phyloP scores from a whole-genome alignment of 2,888 invertebrate genomes.

The Spisula solida region DNA sequence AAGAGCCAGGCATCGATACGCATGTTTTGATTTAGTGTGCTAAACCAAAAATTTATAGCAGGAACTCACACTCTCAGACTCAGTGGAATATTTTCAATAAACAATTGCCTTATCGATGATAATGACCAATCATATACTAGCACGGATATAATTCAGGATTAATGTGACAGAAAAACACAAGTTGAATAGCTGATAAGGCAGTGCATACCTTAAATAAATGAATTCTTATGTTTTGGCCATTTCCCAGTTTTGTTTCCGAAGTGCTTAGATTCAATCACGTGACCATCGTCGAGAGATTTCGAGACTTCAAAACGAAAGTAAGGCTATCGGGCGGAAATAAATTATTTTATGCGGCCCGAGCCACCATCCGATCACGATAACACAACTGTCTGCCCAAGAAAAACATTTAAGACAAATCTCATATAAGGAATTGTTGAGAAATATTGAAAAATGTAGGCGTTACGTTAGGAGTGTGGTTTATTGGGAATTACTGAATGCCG shows the following conservation, averaged over 20 bases:
- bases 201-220: neutral
- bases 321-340: neutral
- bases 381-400: too few relatives aligned
- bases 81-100: neutral
- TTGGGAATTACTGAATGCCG: too few relatives aligned
- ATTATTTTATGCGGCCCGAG: neutral
- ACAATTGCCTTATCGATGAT: neutral
- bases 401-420: too few relatives aligned
- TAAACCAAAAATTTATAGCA: neutral
- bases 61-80: neutral
- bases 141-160: neutral
- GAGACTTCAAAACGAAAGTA: conserved; percentile 58
- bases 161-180: neutral
- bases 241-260: conserved; percentile 46
- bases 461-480: too few relatives aligned
- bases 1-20: neutral
- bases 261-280: conserved; percentile 61
- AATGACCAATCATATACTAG: neutral
- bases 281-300: conserved; percentile 26
- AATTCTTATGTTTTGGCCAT: conserved; percentile 30
- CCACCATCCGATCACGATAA: too few relatives aligned
- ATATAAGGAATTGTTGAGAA: too few relatives aligned
- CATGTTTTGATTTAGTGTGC: neutral
- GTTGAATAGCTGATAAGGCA: neutral
- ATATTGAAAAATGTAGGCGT: too few relatives aligned